Percentiles rank a stretch among this genome's conserved stretches.
phyloP scores from a whole-genome alignment of 2,888 invertebrate species.

The Strigamia crassipes region DNA sequence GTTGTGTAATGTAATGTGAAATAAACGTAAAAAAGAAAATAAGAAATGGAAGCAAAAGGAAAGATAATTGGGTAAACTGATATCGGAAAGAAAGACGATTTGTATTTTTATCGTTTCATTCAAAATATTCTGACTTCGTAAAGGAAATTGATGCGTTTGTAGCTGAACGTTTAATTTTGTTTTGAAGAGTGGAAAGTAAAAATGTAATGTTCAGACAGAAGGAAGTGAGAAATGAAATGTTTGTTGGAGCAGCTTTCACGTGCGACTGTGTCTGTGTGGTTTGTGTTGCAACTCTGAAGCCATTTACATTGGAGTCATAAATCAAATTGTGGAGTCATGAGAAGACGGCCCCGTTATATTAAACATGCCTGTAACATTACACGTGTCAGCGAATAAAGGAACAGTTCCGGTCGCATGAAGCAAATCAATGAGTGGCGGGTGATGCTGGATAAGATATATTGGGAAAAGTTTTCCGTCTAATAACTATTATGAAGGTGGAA shows the following conservation, averaged over 20 bases:
- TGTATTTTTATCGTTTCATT: no score
- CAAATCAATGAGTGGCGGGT: slow-evolving; percentile 3
- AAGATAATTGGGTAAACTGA: no score
- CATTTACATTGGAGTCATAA: slow-evolving; percentile 13
- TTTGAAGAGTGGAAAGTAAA: background rate
- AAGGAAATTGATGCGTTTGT: no score
- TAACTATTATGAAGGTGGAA: background rate
- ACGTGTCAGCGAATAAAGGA: slow-evolving; percentile 21
- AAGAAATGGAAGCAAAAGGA: no score
- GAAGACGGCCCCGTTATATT: slow-evolving; percentile 21
- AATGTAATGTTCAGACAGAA: background rate
- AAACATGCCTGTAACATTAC: slow-evolving; percentile 16
- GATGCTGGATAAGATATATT: background rate
- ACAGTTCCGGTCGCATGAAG: slow-evolving; percentile 11
- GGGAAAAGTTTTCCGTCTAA: background rate
- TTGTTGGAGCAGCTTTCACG: background rate
- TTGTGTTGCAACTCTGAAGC: slow-evolving; percentile 11
- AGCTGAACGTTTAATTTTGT: no score
- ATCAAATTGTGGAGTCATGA: slow-evolving; percentile 11
- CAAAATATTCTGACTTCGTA: no score
- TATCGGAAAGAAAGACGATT: no score
- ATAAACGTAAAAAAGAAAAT: background rate
- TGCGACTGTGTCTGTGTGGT: slow-evolving; percentile 12
- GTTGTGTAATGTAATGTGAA: background rate
- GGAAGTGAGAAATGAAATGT: slow-evolving; percentile 5